phyloP scores from a whole-genome alignment of 92 coral and sea anemone genomes.

The Zoanthus gigantus region DNA sequence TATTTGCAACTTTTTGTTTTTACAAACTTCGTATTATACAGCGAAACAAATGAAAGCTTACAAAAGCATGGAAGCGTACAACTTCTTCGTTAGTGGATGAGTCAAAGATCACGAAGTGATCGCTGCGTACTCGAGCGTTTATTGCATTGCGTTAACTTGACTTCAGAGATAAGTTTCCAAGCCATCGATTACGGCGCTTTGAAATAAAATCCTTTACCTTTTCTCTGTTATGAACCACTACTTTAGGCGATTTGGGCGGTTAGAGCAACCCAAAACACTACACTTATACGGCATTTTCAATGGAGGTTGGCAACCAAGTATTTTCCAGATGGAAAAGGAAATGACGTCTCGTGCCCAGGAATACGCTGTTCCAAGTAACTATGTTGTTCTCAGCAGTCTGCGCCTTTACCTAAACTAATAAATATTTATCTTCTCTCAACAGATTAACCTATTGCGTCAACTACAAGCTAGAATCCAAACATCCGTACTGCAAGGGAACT shows the following conservation, averaged over 20 bases:
- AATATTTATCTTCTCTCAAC: constrained; percentile 21
- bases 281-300: neutral
- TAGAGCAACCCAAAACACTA: neutral
- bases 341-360: neutral
- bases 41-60: constrained; percentile 52
- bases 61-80: constrained; percentile 54
- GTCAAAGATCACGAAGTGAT: constrained; percentile 20
- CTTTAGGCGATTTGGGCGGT: neutral
- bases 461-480: constrained; percentile 88
- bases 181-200: no score
- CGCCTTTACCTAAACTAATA: neutral
- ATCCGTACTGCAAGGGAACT: constrained; percentile 94
- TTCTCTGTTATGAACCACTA: no score
- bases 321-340: neutral
- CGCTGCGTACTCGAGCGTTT: no score
- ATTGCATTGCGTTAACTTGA: no score
- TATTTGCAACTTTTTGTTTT: constrained; percentile 42
- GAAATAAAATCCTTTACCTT: no score
- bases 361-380: neutral
- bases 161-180: no score
- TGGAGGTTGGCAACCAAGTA: neutral
- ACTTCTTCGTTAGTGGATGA: constrained; percentile 59
- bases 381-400: neutral
- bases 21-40: constrained; percentile 37
- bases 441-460: constrained; percentile 91